Evolutionary conservation across 23 tunicate species (phyloP).

Genomic region (Trididemnum nubilum): DNA sequence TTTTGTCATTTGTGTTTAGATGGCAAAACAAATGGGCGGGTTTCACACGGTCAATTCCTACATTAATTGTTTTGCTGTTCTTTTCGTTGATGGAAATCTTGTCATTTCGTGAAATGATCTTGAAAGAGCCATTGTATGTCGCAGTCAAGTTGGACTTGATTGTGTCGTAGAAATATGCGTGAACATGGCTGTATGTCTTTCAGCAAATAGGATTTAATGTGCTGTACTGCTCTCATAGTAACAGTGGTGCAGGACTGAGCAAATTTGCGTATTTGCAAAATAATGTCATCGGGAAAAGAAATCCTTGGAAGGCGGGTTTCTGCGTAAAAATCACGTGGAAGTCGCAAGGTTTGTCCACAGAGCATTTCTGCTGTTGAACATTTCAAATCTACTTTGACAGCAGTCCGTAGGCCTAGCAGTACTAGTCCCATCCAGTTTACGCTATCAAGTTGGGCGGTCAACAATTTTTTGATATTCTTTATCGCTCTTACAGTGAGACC

Average conservation of each 20-base stretch:
- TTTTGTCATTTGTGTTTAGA: too few species aligned
- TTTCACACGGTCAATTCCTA: too few species aligned
- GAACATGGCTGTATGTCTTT: neutral
- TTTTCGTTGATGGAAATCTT: neutral
- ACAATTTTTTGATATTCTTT: neutral
- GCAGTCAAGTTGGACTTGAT: neutral
- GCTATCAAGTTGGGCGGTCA: neutral
- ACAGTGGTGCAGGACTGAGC: neutral
- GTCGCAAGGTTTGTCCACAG: neutral
- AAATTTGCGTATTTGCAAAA: neutral
- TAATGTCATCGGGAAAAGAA: neutral
- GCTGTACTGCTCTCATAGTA: neutral
- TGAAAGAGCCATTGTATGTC: neutral
- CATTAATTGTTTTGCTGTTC: too few species aligned
- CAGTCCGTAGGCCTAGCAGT: neutral
- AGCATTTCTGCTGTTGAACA: neutral
- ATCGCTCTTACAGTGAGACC: neutral
- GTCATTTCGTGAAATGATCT: neutral
- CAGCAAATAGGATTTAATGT: neutral
- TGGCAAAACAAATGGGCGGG: too few species aligned
- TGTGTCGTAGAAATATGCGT: neutral
- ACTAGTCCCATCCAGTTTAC: neutral
- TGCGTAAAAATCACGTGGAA: neutral
- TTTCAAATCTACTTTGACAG: neutral
- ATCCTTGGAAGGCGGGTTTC: neutral